Conservation (phyloP, 2,888 invertebrate species). For the Myopa testacea region DNA sequence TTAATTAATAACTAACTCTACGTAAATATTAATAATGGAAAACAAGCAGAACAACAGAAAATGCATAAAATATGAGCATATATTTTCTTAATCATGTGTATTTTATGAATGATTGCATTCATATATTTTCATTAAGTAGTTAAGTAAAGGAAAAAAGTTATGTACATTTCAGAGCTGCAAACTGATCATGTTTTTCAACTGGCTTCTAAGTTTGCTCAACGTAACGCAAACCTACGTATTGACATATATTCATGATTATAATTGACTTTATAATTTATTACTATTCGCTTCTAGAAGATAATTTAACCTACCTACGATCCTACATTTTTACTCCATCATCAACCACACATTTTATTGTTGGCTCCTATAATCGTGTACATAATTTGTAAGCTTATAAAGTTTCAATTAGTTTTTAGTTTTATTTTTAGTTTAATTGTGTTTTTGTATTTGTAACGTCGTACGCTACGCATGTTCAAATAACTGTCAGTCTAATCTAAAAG, state of each 20-base stretch:
- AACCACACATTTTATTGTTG: slow-evolving; percentile 24
- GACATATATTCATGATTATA: too few species aligned
- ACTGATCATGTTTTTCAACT: background rate
- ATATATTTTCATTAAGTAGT: slow-evolving; percentile 21
- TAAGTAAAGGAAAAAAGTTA: background rate
- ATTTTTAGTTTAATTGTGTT: slow-evolving; percentile 27
- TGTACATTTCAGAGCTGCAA: background rate
- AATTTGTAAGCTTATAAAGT: slow-evolving; percentile 37
- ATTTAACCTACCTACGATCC: too few species aligned
- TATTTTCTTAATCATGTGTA: slow-evolving; percentile 37
- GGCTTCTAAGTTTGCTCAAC: too few species aligned
- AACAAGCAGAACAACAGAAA: slow-evolving; percentile 2
- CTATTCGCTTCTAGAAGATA: too few species aligned
- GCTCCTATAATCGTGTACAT: slow-evolving; percentile 33
- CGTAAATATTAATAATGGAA: slow-evolving; percentile 19
- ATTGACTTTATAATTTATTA: background rate
- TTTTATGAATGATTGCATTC: background rate
- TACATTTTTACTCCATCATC: background rate
- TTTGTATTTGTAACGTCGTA: slow-evolving; percentile 30
- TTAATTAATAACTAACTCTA: background rate
- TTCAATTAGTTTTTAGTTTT: slow-evolving; percentile 33
- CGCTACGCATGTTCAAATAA: background rate
- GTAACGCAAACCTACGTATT: too few species aligned
- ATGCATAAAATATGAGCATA: slow-evolving; percentile 24
- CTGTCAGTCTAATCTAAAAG: background rate